Conservation (phyloP, 2,797 vertebrate species). For the Paratrypauchen microcephalus region DNA sequence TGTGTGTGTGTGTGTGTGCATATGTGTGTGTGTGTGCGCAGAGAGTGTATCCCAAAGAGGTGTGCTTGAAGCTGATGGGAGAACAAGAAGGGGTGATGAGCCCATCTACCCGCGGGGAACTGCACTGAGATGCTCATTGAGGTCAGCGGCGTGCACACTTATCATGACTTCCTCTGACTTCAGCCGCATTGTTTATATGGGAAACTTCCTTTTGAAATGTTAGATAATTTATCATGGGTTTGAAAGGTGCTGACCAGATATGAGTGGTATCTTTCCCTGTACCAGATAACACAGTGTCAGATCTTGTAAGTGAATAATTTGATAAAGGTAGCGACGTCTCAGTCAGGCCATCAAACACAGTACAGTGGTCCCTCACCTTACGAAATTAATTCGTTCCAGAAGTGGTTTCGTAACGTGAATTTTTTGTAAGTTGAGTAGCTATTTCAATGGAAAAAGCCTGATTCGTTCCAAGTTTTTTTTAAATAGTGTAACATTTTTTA, state of each 20-base stretch:
- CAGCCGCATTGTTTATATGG: conserved; percentile 54
- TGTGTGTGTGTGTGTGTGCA: conserved; percentile 31
- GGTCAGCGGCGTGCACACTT: conserved; percentile 57
- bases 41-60: neutral
- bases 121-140: conserved; percentile 75
- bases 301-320: neutral
- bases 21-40: conserved; percentile 28
- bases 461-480: too few species aligned
- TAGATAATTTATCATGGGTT: conserved; percentile 36
- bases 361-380: too few species aligned
- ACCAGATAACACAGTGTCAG: neutral
- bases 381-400: too few species aligned
- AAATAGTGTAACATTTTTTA: too few species aligned
- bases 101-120: conserved; percentile 70
- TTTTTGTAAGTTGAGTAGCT: too few species aligned
- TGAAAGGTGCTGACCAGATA: conserved; percentile 21
- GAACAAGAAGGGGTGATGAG: conserved; percentile 64
- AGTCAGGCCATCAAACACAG: neutral
- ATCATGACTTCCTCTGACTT: conserved; percentile 59
- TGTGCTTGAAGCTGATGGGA: conserved; percentile 50
- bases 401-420: too few species aligned
- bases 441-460: too few species aligned
- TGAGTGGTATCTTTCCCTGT: neutral
- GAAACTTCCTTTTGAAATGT: conserved; percentile 11
- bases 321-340: neutral